These are phyloP conservation scores for Ammospiza nelsoni DNA, from an alignment of 2,113 vertebrate species.

Conservation along the genomic window DNA sequence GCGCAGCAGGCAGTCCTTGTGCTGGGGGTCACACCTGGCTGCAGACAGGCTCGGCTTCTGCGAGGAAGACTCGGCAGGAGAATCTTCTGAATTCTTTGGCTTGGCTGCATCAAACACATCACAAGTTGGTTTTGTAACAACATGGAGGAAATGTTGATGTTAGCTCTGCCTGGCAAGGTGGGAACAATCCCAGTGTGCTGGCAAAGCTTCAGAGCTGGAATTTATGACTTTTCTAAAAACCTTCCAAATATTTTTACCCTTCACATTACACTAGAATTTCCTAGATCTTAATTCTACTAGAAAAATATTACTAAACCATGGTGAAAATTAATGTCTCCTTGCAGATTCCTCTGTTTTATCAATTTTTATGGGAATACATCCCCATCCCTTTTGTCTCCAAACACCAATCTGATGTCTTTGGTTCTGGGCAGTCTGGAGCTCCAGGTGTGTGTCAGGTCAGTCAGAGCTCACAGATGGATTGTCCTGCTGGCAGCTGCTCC, in stretches of 20 bases:
- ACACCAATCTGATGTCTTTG: background rate
- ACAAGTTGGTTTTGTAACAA: background rate
- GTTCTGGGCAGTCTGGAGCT: background rate
- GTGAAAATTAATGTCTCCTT: background rate
- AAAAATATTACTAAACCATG: background rate
- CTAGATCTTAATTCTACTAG: background rate
- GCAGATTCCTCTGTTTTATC: background rate
- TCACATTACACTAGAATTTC: background rate
- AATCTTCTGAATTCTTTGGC: constrained; percentile 71
- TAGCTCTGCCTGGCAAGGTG: background rate
- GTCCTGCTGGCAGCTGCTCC: background rate
- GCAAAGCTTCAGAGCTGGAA: background rate
- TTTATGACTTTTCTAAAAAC: background rate
- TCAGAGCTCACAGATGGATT: background rate
- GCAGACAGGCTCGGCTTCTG: constrained; percentile 77
- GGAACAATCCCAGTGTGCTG: background rate
- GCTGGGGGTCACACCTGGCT: constrained; percentile 83
- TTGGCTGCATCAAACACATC: constrained; percentile 66
- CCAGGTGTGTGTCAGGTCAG: background rate
- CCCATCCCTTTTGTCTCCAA: background rate
- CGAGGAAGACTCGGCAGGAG: background rate
- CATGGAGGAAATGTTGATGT: fast-evolving
- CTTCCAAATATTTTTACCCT: background rate
- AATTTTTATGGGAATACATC: background rate
- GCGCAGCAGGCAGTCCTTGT: constrained; percentile 92